These are phyloP conservation scores for Xestobium rufovillosum DNA, from an alignment of 2,888 invertebrate genomes.

Conservation along the genomic window DNA sequence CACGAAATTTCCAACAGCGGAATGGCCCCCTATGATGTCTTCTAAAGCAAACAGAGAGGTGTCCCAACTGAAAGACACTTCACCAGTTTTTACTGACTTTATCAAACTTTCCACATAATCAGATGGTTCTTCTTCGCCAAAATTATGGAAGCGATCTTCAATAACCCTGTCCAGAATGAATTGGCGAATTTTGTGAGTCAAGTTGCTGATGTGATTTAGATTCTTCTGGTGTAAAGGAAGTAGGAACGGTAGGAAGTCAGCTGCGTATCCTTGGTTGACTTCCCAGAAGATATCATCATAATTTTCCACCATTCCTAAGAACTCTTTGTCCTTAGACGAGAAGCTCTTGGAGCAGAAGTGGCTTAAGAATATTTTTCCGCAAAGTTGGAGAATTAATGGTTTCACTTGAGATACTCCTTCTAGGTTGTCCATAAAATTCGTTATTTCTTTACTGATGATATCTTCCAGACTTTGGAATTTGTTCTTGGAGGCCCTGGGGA, in stretches of 20 bases:
- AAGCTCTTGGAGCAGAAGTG: conserved; percentile 54
- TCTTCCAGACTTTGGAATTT: conserved; percentile 47
- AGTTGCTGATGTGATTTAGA: conserved; percentile 44
- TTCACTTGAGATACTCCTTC: conserved; percentile 37
- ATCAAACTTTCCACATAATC: conserved; percentile 56
- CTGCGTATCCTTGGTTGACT: conserved; percentile 60
- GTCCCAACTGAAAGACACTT: conserved; percentile 44
- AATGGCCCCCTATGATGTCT: conserved; percentile 51
- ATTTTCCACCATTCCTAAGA: conserved; percentile 46
- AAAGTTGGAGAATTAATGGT: conserved; percentile 45
- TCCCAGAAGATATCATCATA: conserved; percentile 61
- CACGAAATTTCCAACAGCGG: conserved; percentile 57
- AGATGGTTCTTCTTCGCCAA: conserved; percentile 32
- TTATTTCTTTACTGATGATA: conserved; percentile 43
- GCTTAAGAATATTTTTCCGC: conserved; percentile 54
- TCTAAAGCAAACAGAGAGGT: conserved; percentile 47
- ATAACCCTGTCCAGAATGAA: conserved; percentile 50
- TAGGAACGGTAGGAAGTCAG: conserved; percentile 58
- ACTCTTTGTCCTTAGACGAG: conserved; percentile 41
- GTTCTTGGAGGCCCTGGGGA: conserved; percentile 50
- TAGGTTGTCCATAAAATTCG: conserved; percentile 15
- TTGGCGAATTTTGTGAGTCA: conserved; percentile 48
- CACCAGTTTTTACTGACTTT: conserved; percentile 44
- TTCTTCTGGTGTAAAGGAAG: conserved; percentile 48
- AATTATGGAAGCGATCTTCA: conserved; percentile 40